A percentile compares a stretch with the other conserved stretches of the same genome.
Conservation (phyloP, 2,113 vertebrate species). For the Alethe castanea region DNA sequence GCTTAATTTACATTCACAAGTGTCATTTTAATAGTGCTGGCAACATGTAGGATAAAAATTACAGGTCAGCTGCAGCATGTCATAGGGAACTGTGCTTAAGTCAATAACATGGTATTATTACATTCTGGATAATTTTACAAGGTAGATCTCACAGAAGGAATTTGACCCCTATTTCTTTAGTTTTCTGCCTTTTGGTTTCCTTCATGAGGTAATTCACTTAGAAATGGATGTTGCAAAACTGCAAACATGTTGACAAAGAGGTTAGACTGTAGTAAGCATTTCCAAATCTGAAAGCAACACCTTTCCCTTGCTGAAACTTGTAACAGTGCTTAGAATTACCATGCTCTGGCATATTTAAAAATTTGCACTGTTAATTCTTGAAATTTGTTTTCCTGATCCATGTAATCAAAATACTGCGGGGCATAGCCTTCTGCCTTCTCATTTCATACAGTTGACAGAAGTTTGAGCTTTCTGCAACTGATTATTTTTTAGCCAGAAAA, state of each 20-base stretch:
- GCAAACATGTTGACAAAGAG: conserved; percentile 27
- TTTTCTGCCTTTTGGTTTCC: conserved; percentile 63
- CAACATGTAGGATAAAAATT: conserved; percentile 79
- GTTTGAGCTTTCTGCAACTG: not conserved
- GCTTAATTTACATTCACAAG: conserved; percentile 83
- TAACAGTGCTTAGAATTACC: not conserved
- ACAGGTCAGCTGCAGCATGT: conserved; percentile 79
- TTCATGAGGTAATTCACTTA: conserved; percentile 68
- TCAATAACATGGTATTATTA: conserved; percentile 79
- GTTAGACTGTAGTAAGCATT: conserved; percentile 49
- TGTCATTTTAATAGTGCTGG: conserved; percentile 80
- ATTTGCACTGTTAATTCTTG: not conserved
- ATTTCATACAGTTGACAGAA: not conserved
- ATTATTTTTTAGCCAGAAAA: not conserved
- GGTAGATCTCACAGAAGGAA: conserved; percentile 69
- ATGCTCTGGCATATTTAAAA: not conserved
- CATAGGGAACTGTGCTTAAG: conserved; percentile 76
- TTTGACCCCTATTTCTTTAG: conserved; percentile 72
- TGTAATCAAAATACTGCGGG: not conserved
- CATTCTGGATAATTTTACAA: conserved; percentile 78
- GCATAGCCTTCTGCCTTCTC: not conserved
- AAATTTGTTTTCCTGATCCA: not conserved
- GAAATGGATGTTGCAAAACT: conserved; percentile 59
- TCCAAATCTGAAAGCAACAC: conserved; percentile 44
- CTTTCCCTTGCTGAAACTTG: not conserved